Evolutionary conservation across 2,113 vertebrate species (phyloP).

Genomic region (Geococcyx californianus): DNA sequence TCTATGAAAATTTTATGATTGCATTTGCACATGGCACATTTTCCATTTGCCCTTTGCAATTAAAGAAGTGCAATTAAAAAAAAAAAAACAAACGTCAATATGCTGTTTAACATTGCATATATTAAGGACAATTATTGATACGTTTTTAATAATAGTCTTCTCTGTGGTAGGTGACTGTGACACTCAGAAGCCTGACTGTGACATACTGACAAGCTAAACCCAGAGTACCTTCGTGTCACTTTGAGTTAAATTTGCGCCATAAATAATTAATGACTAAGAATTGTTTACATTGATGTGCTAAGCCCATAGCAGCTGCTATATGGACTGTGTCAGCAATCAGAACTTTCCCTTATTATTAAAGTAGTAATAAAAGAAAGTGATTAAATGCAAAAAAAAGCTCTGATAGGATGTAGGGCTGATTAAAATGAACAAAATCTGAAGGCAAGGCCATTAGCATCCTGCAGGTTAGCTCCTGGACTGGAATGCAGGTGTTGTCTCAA

Average conservation of each 20-base stretch:
- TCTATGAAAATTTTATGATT: neutral
- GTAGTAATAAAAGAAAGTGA: neutral
- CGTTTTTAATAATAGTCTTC: neutral
- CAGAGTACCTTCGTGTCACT: neutral
- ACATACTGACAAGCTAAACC: neutral
- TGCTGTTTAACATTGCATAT: neutral
- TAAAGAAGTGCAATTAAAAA: neutral
- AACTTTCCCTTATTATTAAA: neutral
- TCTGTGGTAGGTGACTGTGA: neutral
- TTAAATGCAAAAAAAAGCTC: neutral
- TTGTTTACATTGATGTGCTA: conserved; percentile 4
- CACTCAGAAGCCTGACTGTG: neutral
- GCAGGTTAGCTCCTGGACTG: neutral
- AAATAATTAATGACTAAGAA: neutral
- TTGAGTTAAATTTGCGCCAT: neutral
- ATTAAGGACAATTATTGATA: neutral
- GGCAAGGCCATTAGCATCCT: neutral
- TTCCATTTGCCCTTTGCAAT: neutral
- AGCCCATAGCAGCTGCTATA: neutral
- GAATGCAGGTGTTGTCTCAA: neutral
- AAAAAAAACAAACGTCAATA: neutral
- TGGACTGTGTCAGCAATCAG: neutral
- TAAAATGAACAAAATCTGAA: neutral
- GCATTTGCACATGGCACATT: neutral
- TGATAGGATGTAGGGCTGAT: neutral